phyloP scores from a whole-genome alignment of 2,797 vertebrate genomes.

The Otolemur crassicaudatus region DNA sequence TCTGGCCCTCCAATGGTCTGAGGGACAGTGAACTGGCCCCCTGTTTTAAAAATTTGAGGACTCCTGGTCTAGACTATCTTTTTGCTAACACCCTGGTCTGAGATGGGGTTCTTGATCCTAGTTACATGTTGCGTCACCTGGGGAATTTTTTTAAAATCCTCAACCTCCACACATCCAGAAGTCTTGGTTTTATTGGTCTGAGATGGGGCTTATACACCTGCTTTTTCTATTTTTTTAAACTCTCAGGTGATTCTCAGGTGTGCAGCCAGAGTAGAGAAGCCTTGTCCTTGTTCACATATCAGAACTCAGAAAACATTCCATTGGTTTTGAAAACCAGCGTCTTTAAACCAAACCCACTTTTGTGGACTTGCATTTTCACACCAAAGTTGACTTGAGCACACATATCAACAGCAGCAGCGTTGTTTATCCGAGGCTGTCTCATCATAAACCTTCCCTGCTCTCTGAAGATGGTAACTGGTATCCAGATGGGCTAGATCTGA shows the following conservation, averaged over 20 bases:
- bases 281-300: not conserved
- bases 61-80: not conserved
- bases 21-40: too few relatives aligned
- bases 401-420: not conserved
- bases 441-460: not conserved
- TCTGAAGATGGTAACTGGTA: not conserved
- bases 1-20: too few relatives aligned
- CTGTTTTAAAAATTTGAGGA: too few relatives aligned
- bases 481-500: not conserved
- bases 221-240: not conserved
- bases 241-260: not conserved
- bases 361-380: not conserved
- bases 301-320: not conserved
- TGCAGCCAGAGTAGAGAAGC: not conserved
- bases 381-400: not conserved
- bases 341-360: not conserved
- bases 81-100: too few relatives aligned
- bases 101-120: not conserved
- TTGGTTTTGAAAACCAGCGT: not conserved
- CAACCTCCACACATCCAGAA: not conserved
- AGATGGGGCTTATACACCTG: not conserved
- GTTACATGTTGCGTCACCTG: not conserved
- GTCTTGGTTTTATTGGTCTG: not conserved
- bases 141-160: not conserved
- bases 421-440: not conserved